Evolutionary conservation across 2,113 vertebrate genomes (phyloP).

Genomic region (Sinocyclocheilus maitianheensis): DNA sequence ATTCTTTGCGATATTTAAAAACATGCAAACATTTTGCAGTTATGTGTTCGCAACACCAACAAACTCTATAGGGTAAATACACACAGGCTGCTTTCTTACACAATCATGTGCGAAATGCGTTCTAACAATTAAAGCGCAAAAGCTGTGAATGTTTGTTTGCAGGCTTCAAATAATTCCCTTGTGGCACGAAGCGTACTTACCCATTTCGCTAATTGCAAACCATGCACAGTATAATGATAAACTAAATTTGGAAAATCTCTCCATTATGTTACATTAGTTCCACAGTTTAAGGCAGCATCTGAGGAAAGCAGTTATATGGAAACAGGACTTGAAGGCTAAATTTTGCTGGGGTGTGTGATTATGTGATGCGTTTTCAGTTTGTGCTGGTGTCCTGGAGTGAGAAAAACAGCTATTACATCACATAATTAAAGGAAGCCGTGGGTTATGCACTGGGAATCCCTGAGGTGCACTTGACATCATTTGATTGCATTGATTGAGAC

Average conservation of each 20-base stretch:
- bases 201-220: constrained; percentile 24
- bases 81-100: background rate
- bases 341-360: background rate
- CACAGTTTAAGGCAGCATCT: constrained; percentile 18
- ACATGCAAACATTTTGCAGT: background rate
- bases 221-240: constrained; percentile 4
- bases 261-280: constrained; percentile 34
- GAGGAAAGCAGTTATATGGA: background rate
- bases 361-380: background rate
- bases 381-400: background rate
- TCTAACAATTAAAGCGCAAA: constrained; percentile 26
- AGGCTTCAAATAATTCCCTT: background rate
- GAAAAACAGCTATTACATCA: constrained; percentile 39
- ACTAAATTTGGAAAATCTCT: constrained; percentile 26
- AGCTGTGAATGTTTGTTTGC: constrained; percentile 12
- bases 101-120: background rate
- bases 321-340: constrained; percentile 14
- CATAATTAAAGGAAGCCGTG: constrained; percentile 49
- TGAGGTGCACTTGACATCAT: constrained; percentile 43
- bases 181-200: background rate
- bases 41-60: background rate
- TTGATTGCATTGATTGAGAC: constrained; percentile 43
- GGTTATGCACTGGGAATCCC: constrained; percentile 19
- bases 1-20: background rate
- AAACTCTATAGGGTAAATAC: background rate